phyloP scores from a whole-genome alignment of 2,113 vertebrate genomes.

The Podocnemis expansa region DNA sequence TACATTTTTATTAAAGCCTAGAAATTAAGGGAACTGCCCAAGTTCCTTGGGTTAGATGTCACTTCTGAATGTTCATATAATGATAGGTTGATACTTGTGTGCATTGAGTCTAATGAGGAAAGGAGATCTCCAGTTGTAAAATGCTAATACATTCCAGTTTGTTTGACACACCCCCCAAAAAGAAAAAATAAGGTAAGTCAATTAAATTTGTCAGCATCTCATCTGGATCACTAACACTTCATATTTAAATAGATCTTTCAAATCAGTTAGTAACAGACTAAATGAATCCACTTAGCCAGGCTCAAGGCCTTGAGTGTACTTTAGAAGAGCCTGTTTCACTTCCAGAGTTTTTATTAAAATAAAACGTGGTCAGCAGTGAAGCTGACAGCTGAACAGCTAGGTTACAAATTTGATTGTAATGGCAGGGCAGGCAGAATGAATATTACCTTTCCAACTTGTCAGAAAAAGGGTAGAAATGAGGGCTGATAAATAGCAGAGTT shows the following conservation, averaged over 20 bases:
- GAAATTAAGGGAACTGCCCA: not conserved
- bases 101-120: not conserved
- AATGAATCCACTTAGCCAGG: conserved; percentile 12
- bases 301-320: not conserved
- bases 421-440: conserved; percentile 35
- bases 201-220: not conserved
- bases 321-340: conserved; percentile 42
- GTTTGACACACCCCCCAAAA: conserved; percentile 11
- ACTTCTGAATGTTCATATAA: not conserved
- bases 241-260: conserved; percentile 29
- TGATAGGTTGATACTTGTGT: rapidly evolving
- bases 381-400: conserved; percentile 68
- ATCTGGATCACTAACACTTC: not conserved
- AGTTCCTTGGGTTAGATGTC: not conserved
- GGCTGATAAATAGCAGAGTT: not conserved
- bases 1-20: not conserved
- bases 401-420: conserved; percentile 58
- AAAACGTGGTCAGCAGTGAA: conserved; percentile 28
- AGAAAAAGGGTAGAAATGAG: conserved; percentile 33
- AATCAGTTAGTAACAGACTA: conserved; percentile 11
- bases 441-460: conserved; percentile 44
- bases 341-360: conserved; percentile 65
- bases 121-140: not conserved
- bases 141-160: not conserved
- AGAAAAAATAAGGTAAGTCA: not conserved